These are phyloP conservation scores for Hyles vespertilio DNA, from an alignment of 1,140 invertebrate species.

Conservation along the genomic window DNA sequence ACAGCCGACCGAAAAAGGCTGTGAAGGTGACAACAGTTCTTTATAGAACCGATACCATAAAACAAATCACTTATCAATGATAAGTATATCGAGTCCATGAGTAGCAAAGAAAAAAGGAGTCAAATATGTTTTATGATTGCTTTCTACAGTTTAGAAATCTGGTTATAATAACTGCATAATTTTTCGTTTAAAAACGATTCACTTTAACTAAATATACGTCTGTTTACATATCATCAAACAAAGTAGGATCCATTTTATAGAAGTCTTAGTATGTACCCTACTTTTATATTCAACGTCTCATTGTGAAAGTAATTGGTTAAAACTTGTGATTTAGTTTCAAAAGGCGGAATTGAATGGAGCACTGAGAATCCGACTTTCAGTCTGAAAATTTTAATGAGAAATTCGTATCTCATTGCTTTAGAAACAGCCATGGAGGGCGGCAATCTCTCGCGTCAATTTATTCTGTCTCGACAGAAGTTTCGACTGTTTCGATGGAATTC, in stretches of 20 bases:
- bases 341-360: slow-evolving; percentile 55
- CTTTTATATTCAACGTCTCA: slow-evolving; percentile 52
- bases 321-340: slow-evolving; percentile 66
- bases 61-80: too few relatives aligned
- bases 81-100: too few relatives aligned
- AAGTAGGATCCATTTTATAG: background rate
- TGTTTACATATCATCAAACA: background rate
- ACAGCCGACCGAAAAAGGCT: too few relatives aligned
- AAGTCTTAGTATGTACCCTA: background rate
- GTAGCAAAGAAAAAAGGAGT: too few relatives aligned
- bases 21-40: too few relatives aligned
- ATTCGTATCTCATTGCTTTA: slow-evolving; percentile 57
- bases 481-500: slow-evolving; percentile 38
- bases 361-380: slow-evolving; percentile 44
- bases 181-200: too few relatives aligned
- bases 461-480: slow-evolving; percentile 46
- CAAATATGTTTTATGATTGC: too few relatives aligned
- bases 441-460: slow-evolving; percentile 48
- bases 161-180: too few relatives aligned
- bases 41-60: too few relatives aligned
- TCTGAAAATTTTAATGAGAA: slow-evolving; percentile 64
- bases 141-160: too few relatives aligned
- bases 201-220: too few relatives aligned
- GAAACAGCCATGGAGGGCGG: slow-evolving; percentile 40
- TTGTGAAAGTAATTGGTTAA: slow-evolving; percentile 60